Base-by-base conservation (phyloP, 2,797 vertebrate species). In the Melanotaenia boesemani region DNA sequence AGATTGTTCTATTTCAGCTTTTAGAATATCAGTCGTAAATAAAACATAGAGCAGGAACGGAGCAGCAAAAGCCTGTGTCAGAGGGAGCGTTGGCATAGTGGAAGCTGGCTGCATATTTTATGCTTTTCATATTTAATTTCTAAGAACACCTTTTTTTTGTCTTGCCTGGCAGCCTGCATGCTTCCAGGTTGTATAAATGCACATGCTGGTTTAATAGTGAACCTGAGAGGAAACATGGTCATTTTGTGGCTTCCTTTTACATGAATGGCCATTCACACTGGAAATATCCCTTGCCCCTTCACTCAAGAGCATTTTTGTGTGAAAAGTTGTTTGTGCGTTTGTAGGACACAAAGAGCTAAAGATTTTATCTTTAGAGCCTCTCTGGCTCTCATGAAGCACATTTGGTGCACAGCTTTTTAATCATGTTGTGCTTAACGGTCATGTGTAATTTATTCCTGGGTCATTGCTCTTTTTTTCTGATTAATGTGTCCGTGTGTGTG, bases 1-100 rank as follows among this genome's bases (percentile, higher is more conserved):
- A 91, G 89, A 93, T 94, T 92, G 92, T 92, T 93, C 90, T 92
- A 84, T 88, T 94, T 91, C 86, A 86, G 92, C 88, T 92, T 92
- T 92, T 90, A 88, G 90, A 93, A 93, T 89, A 90, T 91, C 91
- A 89, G 77, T 39, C 60, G 60, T 93, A 86, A 94, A 92, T 94
- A 92, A 94, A 93, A 91, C 84, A 95, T 94, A 91, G 9, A 1
- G 57, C 72, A 88, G 86, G 87, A 85, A 90, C 74, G 20, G 81
- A 87, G 83, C 73, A 74, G 75, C 82, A 82, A 86, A 83, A 71
- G 86, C 77, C 78, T 76, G 81, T 90, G 87, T 89, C 86, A 89
- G 85, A 84, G 80, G 83, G 77, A 85, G 80, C 63, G 20, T 61
- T 78, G 80, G 81, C 81, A 87, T 80, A 83, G 83, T 83, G 76